Percentiles rank a stretch among this genome's conserved stretches.
Evolutionary conservation across 1,140 invertebrate species (phyloP).

Genomic region (Laupala kohalensis): DNA sequence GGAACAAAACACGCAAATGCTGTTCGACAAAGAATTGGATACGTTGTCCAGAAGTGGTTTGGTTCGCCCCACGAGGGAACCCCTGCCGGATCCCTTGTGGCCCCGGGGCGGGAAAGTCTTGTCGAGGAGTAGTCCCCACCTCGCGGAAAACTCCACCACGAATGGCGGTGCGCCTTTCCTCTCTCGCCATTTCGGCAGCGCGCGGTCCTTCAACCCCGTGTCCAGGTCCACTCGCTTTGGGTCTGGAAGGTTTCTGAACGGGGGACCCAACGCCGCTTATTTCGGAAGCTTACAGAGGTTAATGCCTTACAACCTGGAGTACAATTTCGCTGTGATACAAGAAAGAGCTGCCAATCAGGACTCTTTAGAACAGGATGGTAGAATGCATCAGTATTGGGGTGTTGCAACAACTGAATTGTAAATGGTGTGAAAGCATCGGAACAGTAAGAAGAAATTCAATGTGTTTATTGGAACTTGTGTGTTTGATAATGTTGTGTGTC

Average conservation of each 20-base stretch:
- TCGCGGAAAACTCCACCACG: slow-evolving; percentile 32
- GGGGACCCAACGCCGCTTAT: slow-evolving; percentile 70
- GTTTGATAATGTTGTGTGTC: too few species aligned
- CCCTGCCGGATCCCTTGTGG: slow-evolving; percentile 7
- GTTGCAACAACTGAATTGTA: slow-evolving; percentile 68
- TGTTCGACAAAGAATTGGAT: slow-evolving; percentile 78
- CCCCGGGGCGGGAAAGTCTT: slow-evolving; percentile 25
- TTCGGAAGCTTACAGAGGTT: slow-evolving; percentile 68
- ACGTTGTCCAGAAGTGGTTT: slow-evolving; percentile 51
- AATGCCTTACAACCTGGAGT: slow-evolving; percentile 74
- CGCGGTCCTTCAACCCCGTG: slow-evolving; percentile 51
- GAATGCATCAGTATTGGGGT: slow-evolving; percentile 79
- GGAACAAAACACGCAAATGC: slow-evolving; percentile 74
- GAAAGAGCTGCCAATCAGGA: slow-evolving; percentile 30
- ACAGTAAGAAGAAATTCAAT: too few species aligned
- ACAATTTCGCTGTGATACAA: slow-evolving; percentile 61
- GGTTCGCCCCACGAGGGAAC: slow-evolving; percentile 27
- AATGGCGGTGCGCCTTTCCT: slow-evolving; percentile 39
- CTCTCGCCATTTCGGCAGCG: slow-evolving; percentile 65
- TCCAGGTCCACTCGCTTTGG: slow-evolving; percentile 15
- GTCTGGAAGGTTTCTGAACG: slow-evolving; percentile 23
- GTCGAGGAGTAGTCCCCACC: slow-evolving; percentile 41
- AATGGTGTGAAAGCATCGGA: too few species aligned
- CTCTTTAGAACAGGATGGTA: slow-evolving; percentile 57
- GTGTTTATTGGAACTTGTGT: too few species aligned